phyloP scores from a whole-genome alignment of 2,797 vertebrate species.

The Harpagifer antarcticus region DNA sequence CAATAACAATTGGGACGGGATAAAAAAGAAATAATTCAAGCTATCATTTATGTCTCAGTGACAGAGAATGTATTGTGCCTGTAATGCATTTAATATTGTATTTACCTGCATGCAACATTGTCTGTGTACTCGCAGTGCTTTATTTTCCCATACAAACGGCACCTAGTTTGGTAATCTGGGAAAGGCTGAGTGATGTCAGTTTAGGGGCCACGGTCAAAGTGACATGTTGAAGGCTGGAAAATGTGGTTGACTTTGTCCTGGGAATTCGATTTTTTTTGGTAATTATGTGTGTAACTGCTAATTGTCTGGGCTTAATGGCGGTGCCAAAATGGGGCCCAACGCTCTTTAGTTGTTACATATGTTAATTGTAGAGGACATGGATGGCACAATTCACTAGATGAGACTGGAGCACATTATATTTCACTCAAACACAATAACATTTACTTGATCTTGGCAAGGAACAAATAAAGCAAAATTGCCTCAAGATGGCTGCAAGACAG shows the following conservation, averaged over 20 bases:
- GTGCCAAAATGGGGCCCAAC: slow-evolving; percentile 64
- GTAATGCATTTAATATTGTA: slow-evolving; percentile 38
- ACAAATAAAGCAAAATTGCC: slow-evolving; percentile 72
- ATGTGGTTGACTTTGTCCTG: slow-evolving; percentile 70
- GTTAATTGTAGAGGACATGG: slow-evolving; percentile 78
- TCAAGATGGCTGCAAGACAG: slow-evolving; percentile 64
- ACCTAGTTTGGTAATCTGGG: slow-evolving; percentile 33
- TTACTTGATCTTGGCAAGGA: slow-evolving; percentile 72
- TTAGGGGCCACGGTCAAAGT: slow-evolving; percentile 69
- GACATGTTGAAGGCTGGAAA: slow-evolving; percentile 74
- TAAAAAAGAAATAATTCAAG: slow-evolving; percentile 74
- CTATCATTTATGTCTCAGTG: slow-evolving; percentile 61
- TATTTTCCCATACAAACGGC: slow-evolving; percentile 48
- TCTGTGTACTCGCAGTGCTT: slow-evolving; percentile 23
- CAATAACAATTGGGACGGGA: slow-evolving; percentile 71
- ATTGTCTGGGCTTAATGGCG: slow-evolving; percentile 75
- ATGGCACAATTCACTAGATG: slow-evolving; percentile 79
- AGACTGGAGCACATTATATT: slow-evolving; percentile 73
- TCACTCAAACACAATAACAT: slow-evolving; percentile 79
- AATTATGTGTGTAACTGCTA: slow-evolving; percentile 81
- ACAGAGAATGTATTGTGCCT: slow-evolving; percentile 51
- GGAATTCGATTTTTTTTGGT: slow-evolving; percentile 72
- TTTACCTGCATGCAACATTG: slow-evolving; percentile 44
- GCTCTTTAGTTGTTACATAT: slow-evolving; percentile 69
- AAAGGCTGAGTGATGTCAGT: slow-evolving; percentile 48